A percentile compares a stretch with the other conserved stretches of the same genome.
These are phyloP conservation scores for Montipora capricornis DNA, from an alignment of 64 coral and sea anemone genomes.

Conservation along the genomic window DNA sequence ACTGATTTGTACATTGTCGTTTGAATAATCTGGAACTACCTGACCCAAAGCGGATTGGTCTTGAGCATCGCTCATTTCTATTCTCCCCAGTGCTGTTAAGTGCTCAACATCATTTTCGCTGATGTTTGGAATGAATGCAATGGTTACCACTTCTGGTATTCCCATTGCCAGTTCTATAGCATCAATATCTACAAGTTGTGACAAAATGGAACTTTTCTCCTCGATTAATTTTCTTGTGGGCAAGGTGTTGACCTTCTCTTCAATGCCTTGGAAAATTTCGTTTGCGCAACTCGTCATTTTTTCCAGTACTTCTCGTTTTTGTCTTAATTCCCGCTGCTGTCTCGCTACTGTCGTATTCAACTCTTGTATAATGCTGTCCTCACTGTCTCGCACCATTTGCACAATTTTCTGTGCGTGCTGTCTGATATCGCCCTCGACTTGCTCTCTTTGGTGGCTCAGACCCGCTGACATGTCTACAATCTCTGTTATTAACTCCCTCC, in stretches of 20 bases:
- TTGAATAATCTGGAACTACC: slow-evolving; percentile 43
- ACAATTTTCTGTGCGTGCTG: slow-evolving; percentile 44
- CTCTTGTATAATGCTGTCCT: slow-evolving; percentile 50
- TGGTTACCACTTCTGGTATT: slow-evolving; percentile 23
- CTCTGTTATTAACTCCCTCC: background rate
- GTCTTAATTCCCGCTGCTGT: slow-evolving; percentile 45
- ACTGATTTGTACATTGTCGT: slow-evolving; percentile 6
- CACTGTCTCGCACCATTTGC: slow-evolving; percentile 39
- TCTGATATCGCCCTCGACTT: slow-evolving; percentile 63
- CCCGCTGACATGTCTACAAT: slow-evolving; percentile 5
- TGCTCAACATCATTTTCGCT: slow-evolving; percentile 12
- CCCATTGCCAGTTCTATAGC: slow-evolving; percentile 27
- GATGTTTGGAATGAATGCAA: slow-evolving; percentile 40
- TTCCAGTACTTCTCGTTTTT: slow-evolving; percentile 14
- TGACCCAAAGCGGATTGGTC: background rate
- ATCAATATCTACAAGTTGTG: slow-evolving; percentile 40
- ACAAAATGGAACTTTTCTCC: slow-evolving; percentile 48
- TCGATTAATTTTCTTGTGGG: slow-evolving; percentile 23
- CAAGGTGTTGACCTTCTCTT: slow-evolving; percentile 26
- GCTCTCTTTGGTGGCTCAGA: slow-evolving; percentile 29
- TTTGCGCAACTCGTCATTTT: slow-evolving; percentile 7
- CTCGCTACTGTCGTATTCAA: slow-evolving; percentile 1
- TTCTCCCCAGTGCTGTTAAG: slow-evolving; percentile 2
- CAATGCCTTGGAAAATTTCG: background rate
- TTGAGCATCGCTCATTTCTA: background rate